Evolutionary conservation across 2,113 vertebrate species (phyloP), one percentile per base, ranked within the genome.

Genomic region (Sporophila hypoxantha): DNA sequence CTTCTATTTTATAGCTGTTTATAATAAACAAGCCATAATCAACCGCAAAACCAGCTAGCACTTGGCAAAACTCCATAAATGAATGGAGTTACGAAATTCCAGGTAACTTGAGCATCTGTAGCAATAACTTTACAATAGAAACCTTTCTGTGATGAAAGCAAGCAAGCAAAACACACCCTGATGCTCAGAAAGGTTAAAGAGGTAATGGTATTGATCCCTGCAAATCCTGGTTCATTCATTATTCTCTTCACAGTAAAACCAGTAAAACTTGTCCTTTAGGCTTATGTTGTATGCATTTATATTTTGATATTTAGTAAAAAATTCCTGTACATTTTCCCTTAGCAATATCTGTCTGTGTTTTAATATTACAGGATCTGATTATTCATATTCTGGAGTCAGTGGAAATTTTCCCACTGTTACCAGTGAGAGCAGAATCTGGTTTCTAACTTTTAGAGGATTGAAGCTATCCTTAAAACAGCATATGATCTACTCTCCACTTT

Each of bases 401-500:
- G 60, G 29, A 89, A 92, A 61, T 94, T 75, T 92, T 91, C 70
- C 81, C 61, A 65, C 64, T 90, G 79, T 87, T 55, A 93, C 34
- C 66, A 90, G 23, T 75, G 89, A 39, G 17, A 62, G 64, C 20
- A 94, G 66, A 82, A 88, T 67, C 34, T 76, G 70, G 32, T 10
- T 29, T 68, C 42, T 85, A 37, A 71, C 69, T 96, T 95, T 95
- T 70, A 83, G 76, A 81, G 82, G 78, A 93, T n/a, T 90, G 84
- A 88, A 93, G 65, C 55, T 67, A 79, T 89, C 86, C 90, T 94
- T 92, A 89, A 47, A 92, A 80, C 14, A 93, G 36, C 32, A 36
- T 86, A 87, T 77, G 56, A 77, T 90, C 73, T 87, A 47, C 88
- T 95, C 95, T 91, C 61, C 67, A 79, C 62, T 96, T 96, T 94